Evolutionary conservation across 2,888 invertebrate species (phyloP), one percentile per base, ranked within the genome.

Genomic region (Charanyca ferruginea): DNA sequence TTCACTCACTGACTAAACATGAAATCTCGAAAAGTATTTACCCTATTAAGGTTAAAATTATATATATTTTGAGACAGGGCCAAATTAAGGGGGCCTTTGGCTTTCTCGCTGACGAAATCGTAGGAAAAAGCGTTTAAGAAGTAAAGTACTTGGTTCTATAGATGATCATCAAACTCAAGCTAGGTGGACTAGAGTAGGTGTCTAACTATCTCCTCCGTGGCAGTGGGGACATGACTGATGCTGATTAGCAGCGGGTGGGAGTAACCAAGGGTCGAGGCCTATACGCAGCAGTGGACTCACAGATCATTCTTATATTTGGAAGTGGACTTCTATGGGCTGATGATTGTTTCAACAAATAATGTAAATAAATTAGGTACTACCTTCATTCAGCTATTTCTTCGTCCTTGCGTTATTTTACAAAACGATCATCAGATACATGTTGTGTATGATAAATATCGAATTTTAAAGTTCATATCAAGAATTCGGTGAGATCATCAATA

Each of bases 401-500:
- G 47, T 44, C 47, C 55, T 42, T 58, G 52, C 35, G 42, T 48
- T 61, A 23, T 44, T 79, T 51, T 52, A 66, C 51, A 64, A 61
- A 41, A 45, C 42, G 32, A 57, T 70, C 53, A 60, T 60, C 45
- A 23, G 62, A 53, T 45, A 58, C 58, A 48, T 28, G 54, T 45
- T 23, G 51, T 41, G 35, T 63, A 64, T 63, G 67, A 68, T 66
- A 69, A 68, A 61, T 47, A 77, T 78, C 74, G 61, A 70, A 62
- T 80, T 76, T 77, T 70, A 66, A 74, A 76, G 75, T 80, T 77
- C 76, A 73, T 77, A 79, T 81, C 79, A 68, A 80, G 73, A 84
- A 82, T 80, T 82, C 68, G 71, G 80, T 85, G 85, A 86, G 83
- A 81, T 86, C 86, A 86, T 85, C 84, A 79, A 79, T 80, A 72